These are phyloP conservation scores for Sarcophaga bullata DNA, from an alignment of 1,140 invertebrate species.

Conservation along the genomic window DNA sequence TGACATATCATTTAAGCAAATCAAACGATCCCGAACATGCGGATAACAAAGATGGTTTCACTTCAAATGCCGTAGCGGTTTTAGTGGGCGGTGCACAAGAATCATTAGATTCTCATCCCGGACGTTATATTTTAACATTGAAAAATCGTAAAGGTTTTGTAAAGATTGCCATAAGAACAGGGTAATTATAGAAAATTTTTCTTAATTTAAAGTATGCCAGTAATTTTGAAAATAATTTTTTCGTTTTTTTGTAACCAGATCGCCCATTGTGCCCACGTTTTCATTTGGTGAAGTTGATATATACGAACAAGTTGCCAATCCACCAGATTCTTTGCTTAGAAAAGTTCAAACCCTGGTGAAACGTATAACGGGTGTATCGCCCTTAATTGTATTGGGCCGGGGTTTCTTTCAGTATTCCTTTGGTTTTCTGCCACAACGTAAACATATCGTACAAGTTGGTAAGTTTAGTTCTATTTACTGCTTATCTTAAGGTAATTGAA, in stretches of 20 bases:
- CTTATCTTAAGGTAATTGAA: too few relatives aligned
- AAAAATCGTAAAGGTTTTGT: slow-evolving; percentile 84
- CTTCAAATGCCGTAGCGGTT: slow-evolving; percentile 69
- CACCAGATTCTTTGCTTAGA: slow-evolving; percentile 76
- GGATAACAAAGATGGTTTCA: slow-evolving; percentile 60
- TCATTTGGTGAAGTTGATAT: slow-evolving; percentile 93
- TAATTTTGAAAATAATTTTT: not conserved
- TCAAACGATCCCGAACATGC: slow-evolving; percentile 58
- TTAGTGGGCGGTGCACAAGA: slow-evolving; percentile 87
- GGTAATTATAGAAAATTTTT: slow-evolving; percentile 68
- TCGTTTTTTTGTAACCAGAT: slow-evolving; percentile 68
- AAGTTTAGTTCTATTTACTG: slow-evolving; percentile 62
- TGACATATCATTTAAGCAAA: slow-evolving; percentile 51
- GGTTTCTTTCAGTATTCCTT: slow-evolving; percentile 91
- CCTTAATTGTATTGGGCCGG: slow-evolving; percentile 82
- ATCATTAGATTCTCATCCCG: slow-evolving; percentile 77
- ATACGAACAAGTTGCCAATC: slow-evolving; percentile 80
- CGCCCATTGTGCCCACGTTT: slow-evolving; percentile 85
- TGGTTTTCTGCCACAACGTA: slow-evolving; percentile 83
- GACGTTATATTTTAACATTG: slow-evolving; percentile 76
- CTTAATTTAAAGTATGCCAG: not conserved
- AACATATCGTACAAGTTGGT: slow-evolving; percentile 86
- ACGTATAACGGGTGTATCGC: slow-evolving; percentile 78
- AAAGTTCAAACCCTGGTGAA: slow-evolving; percentile 77
- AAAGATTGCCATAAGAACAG: slow-evolving; percentile 80